Evolutionary conservation across 2,888 invertebrate genomes (phyloP).

Genomic region (Nephrotoma guestfalica): DNA sequence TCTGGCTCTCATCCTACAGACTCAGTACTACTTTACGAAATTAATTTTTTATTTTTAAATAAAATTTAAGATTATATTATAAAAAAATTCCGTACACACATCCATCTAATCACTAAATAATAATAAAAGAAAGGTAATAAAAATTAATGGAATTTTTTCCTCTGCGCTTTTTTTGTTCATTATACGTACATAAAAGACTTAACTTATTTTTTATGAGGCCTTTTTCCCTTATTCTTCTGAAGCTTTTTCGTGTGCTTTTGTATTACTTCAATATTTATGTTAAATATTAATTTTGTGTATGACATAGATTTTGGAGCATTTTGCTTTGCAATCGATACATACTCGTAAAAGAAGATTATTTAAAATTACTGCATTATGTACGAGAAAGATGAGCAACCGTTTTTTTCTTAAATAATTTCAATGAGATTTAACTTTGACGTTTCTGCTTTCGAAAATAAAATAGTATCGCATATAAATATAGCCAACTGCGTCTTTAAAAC

Average conservation of each 20-base stretch:
- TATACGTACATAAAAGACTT: background rate
- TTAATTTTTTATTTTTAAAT: background rate
- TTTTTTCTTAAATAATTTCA: background rate
- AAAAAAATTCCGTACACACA: background rate
- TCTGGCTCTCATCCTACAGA: background rate
- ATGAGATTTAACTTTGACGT: background rate
- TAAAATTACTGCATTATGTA: background rate
- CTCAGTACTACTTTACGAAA: background rate
- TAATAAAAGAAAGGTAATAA: background rate
- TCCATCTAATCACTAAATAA: background rate
- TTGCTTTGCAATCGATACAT: background rate
- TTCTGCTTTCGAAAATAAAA: background rate
- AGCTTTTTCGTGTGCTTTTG: background rate
- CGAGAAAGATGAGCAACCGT: too few relatives aligned
- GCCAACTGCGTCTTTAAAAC: too few relatives aligned
- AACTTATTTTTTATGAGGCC: background rate
- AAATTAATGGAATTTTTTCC: background rate
- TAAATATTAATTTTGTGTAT: background rate
- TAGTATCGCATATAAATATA: too few relatives aligned
- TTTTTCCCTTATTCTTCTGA: background rate
- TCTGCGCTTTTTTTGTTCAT: background rate
- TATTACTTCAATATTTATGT: background rate
- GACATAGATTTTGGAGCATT: background rate
- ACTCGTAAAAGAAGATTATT: background rate
- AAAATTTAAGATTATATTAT: background rate